A percentile compares a stretch with the other conserved stretches of the same genome.
These are phyloP conservation scores for Phaedon cochleariae DNA, from an alignment of 2,888 invertebrate genomes.

Conservation along the genomic window DNA sequence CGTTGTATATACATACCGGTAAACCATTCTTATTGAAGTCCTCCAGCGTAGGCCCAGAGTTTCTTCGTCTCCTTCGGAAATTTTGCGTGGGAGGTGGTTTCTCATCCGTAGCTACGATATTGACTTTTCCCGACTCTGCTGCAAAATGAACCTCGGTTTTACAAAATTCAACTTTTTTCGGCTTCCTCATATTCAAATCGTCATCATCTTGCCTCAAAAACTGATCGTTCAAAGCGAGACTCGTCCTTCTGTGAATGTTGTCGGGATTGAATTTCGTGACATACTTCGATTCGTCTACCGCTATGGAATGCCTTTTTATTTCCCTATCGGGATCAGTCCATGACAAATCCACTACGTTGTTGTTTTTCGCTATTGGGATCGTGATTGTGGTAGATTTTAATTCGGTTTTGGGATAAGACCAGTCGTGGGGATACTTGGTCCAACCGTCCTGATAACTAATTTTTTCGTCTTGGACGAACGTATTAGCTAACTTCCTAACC, in stretches of 20 bases:
- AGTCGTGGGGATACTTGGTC: conserved; percentile 31
- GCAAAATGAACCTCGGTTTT: conserved; percentile 90
- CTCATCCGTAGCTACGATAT: conserved; percentile 87
- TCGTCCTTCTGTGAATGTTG: conserved; percentile 50
- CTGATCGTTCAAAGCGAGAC: conserved; percentile 50
- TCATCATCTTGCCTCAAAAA: conserved; percentile 49
- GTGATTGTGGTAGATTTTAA: conserved; percentile 57
- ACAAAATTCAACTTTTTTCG: conserved; percentile 84
- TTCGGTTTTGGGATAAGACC: conserved; percentile 43
- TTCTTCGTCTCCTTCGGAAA: conserved; percentile 74
- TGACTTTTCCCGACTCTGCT: conserved; percentile 84
- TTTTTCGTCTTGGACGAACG: not conserved
- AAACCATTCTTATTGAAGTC: conserved; percentile 61
- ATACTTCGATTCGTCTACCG: conserved; percentile 67
- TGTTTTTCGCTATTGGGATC: conserved; percentile 56
- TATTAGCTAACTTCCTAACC: not conserved
- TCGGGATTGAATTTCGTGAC: conserved; percentile 54
- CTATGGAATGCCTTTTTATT: conserved; percentile 67
- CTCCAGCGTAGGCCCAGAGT: conserved; percentile 60
- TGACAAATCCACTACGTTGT: conserved; percentile 47
- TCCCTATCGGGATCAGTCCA: conserved; percentile 50
- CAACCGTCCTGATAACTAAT: conserved; percentile 10
- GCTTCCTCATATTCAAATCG: conserved; percentile 60
- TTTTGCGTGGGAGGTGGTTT: conserved; percentile 87
- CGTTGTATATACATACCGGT: conserved; percentile 59